These are phyloP conservation scores for Chouioia cunea DNA, from an alignment of 2,888 invertebrate genomes.

Conservation along the genomic window DNA sequence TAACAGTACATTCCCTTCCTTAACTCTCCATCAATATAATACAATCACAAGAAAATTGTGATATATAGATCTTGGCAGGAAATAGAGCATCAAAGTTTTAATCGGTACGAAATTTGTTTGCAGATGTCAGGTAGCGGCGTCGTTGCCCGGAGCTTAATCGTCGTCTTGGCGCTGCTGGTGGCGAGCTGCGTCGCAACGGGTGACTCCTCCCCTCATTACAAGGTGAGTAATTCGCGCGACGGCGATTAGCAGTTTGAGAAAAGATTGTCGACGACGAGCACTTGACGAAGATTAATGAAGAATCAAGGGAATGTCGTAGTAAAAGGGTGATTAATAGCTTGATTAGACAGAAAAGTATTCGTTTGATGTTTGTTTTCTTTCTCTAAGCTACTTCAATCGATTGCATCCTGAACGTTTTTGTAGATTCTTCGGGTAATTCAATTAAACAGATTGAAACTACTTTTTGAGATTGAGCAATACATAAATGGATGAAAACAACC, in stretches of 20 bases:
- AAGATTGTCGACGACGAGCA: conserved; percentile 16
- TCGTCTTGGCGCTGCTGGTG: conserved; percentile 17
- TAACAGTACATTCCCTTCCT: no score
- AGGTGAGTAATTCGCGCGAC: conserved; percentile 42
- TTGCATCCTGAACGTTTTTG: no score
- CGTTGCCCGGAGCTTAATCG: conserved; percentile 14
- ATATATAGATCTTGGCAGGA: no score
- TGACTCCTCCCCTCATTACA: conserved; percentile 41
- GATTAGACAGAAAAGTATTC: conserved; percentile 2
- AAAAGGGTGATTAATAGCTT: conserved; percentile 43
- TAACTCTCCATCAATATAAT: no score
- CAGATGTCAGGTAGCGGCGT: conserved; percentile 38
- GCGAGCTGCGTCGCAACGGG: conserved; percentile 34
- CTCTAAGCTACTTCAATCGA: no score
- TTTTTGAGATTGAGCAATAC: no score
- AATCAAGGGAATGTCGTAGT: conserved; percentile 9
- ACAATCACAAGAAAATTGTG: no score
- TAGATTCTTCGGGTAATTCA: no score
- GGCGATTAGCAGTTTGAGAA: conserved; percentile 28
- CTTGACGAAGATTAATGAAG: conserved; percentile 41
- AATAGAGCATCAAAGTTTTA: conserved; percentile 7
- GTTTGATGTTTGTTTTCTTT: no score
- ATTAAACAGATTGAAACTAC: no score
- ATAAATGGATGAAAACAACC: no score
- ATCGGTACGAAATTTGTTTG: conserved; percentile 34